A percentile compares a stretch with the other conserved stretches of the same genome.
Conservation (phyloP, 2,113 vertebrate genomes). For the Ariopsis seemanni region DNA sequence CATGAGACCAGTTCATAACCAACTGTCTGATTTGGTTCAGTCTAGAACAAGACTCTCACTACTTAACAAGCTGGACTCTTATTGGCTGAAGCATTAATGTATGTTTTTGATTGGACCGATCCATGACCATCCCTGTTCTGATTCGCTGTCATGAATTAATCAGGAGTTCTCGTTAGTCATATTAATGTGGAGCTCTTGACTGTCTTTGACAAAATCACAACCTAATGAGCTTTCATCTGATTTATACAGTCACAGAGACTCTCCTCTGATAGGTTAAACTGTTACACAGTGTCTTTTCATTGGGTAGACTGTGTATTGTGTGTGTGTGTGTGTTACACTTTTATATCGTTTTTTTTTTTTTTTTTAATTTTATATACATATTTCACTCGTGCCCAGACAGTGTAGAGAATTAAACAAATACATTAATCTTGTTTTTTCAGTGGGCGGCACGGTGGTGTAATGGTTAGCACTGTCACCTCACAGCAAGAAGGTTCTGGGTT, state of each 20-base stretch:
- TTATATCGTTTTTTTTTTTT: not conserved
- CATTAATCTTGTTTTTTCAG: not conserved
- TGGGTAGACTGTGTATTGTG: not conserved
- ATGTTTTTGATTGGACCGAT: not conserved
- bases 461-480: too few species aligned
- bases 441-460: too few species aligned
- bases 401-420: not conserved
- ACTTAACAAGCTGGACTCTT: not conserved
- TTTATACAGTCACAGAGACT: not conserved
- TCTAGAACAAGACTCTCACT: too few species aligned
- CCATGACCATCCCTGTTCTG: not conserved
- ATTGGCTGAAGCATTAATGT: not conserved
- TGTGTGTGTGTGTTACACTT: not conserved
- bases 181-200: not conserved
- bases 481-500: too few species aligned
- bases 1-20: not conserved
- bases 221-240: not conserved
- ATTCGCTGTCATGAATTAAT: not conserved
- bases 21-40: not conserved
- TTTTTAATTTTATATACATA: not conserved
- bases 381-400: not conserved
- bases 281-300: not conserved
- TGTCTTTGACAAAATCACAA: not conserved
- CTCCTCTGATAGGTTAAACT: conserved; percentile 10
- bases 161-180: not conserved